Percentiles rank a stretch among this genome's conserved stretches.
These are phyloP conservation scores for Proisotoma minuta DNA, from an alignment of 2,888 invertebrate genomes.

Conservation along the genomic window DNA sequence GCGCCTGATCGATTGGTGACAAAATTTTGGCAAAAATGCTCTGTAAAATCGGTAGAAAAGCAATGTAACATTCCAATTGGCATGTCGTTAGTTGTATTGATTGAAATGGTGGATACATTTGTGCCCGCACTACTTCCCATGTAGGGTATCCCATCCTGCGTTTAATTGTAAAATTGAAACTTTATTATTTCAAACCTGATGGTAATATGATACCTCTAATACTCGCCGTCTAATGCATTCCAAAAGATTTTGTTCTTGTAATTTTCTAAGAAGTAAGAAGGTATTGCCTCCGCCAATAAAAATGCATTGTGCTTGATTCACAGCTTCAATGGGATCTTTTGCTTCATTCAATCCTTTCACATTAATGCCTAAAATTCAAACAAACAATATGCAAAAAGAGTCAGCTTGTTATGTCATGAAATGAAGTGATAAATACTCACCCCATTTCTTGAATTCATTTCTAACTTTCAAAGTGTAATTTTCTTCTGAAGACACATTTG, in stretches of 20 bases:
- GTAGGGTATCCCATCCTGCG: constrained; percentile 61
- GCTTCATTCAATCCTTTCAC: constrained; percentile 62
- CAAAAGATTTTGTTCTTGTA: constrained; percentile 66
- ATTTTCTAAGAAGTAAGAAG: constrained; percentile 64
- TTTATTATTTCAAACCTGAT: neutral
- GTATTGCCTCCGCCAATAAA: constrained; percentile 80
- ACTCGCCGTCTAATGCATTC: constrained; percentile 62
- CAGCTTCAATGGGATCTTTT: constrained; percentile 57
- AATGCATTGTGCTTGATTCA: constrained; percentile 63
- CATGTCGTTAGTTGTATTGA: constrained; percentile 84
- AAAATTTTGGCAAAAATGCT: too few relatives aligned
- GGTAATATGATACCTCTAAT: constrained; percentile 50
- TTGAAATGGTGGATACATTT: constrained; percentile 73
- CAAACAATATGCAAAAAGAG: neutral
- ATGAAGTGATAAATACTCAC: constrained; percentile 49
- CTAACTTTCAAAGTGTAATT: constrained; percentile 61
- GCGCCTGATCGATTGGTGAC: too few relatives aligned
- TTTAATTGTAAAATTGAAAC: neutral
- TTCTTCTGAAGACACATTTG: constrained; percentile 60
- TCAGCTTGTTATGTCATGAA: neutral
- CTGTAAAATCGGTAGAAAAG: too few relatives aligned
- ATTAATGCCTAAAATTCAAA: constrained; percentile 53
- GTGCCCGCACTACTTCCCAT: constrained; percentile 78
- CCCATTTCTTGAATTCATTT: constrained; percentile 61
- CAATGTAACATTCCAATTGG: constrained; percentile 69